These are phyloP conservation scores for Apteryx owenii DNA, from an alignment of 2,113 vertebrate genomes.

Conservation along the genomic window DNA sequence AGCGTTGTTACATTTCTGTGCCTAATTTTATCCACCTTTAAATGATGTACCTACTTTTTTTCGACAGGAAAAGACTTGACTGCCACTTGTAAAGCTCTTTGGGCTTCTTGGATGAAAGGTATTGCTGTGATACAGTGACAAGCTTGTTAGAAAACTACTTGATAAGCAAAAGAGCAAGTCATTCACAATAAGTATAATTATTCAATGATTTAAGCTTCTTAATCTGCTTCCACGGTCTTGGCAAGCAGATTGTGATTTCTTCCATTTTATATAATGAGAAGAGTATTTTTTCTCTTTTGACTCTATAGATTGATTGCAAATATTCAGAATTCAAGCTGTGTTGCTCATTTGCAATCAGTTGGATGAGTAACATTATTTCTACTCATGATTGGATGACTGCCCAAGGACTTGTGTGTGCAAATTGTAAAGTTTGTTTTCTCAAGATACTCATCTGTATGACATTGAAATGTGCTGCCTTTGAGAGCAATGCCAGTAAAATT, in stretches of 20 bases:
- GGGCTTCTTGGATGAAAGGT: conserved; percentile 42
- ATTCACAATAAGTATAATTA: conserved; percentile 71
- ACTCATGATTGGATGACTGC: conserved; percentile 64
- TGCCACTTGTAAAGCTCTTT: conserved; percentile 48
- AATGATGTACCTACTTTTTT: background rate
- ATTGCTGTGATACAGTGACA: background rate
- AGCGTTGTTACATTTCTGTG: background rate
- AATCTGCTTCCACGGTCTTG: conserved; percentile 62
- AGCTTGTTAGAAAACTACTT: conserved; percentile 54
- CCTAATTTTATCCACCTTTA: conserved; percentile 59
- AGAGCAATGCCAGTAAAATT: conserved; percentile 5
- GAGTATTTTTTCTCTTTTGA: conserved; percentile 40
- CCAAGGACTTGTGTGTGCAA: conserved; percentile 63
- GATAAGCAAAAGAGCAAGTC: conserved; percentile 60
- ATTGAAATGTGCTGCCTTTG: conserved; percentile 46
- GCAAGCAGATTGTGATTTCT: conserved; percentile 65
- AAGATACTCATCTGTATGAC: conserved; percentile 49
- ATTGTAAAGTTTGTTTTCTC: conserved; percentile 59
- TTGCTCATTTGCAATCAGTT: conserved; percentile 68
- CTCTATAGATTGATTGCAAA: conserved; percentile 68
- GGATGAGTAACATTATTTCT: conserved; percentile 67
- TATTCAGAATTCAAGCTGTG: conserved; percentile 73
- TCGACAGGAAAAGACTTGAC: conserved; percentile 43
- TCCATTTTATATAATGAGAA: conserved; percentile 63
- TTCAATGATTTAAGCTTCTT: conserved; percentile 67